phyloP scores from a whole-genome alignment of 2,797 vertebrate genomes.

The Nyctibius grandis region DNA sequence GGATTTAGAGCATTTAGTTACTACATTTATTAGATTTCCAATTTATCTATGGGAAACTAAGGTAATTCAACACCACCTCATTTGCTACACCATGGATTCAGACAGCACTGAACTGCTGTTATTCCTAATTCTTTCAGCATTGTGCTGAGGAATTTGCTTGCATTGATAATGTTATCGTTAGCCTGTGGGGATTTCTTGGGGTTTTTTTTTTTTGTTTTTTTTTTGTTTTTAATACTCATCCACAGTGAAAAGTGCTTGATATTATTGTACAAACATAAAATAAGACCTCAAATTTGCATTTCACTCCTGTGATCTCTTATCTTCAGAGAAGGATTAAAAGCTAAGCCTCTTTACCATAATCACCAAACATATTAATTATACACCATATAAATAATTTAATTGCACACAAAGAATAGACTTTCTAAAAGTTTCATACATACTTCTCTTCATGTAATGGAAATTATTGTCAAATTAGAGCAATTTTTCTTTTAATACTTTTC shows the following conservation, averaged over 20 bases:
- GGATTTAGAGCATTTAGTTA: not conserved
- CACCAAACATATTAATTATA: conserved; percentile 51
- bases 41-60: not conserved
- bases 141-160: conserved; percentile 11
- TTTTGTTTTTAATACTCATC: not conserved
- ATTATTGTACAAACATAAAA: conserved; percentile 39
- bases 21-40: not conserved
- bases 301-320: conserved; percentile 48
- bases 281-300: conserved; percentile 50
- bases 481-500: not conserved
- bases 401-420: conserved; percentile 19
- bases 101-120: not conserved
- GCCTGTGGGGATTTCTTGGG: not conserved
- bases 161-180: conserved; percentile 16
- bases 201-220: not conserved
- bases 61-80: not conserved
- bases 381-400: conserved; percentile 41
- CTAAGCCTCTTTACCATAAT: conserved; percentile 59
- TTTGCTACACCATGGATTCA: not conserved
- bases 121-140: not conserved
- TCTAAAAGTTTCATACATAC: not conserved
- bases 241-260: conserved; percentile 8
- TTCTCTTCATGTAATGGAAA: not conserved
- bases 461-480: not conserved
- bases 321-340: conserved; percentile 54